These are phyloP conservation scores for Cheumatopsyche charites DNA, from an alignment of 1,140 invertebrate species.

Conservation along the genomic window DNA sequence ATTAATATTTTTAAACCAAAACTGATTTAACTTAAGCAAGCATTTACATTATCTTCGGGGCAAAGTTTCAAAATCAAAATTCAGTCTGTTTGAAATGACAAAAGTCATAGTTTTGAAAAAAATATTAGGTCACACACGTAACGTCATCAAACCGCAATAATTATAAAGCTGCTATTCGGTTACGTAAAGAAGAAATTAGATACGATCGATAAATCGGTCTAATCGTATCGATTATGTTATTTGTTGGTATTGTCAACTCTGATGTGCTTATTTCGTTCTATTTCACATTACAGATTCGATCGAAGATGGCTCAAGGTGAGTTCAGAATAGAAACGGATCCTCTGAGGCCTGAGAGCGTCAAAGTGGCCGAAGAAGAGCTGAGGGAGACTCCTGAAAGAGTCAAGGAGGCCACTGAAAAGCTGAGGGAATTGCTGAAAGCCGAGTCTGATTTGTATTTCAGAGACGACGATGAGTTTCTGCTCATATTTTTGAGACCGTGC, in stretches of 20 bases:
- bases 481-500: slow-evolving; percentile 76
- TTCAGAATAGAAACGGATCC: slow-evolving; percentile 57
- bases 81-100: neutral
- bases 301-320: slow-evolving; percentile 43
- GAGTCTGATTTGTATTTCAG: slow-evolving; percentile 67
- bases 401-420: slow-evolving; percentile 64
- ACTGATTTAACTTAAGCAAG: too few relatives aligned
- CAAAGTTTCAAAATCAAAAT: neutral
- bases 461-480: slow-evolving; percentile 75
- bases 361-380: slow-evolving; percentile 68
- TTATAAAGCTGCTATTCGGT: too few relatives aligned
- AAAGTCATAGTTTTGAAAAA: neutral
- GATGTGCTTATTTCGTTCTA: slow-evolving; percentile 8
- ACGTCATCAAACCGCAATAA: neutral
- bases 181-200: neutral
- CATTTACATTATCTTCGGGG: too few relatives aligned
- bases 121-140: neutral
- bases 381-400: slow-evolving; percentile 74
- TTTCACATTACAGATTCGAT: slow-evolving; percentile 24
- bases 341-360: slow-evolving; percentile 56
- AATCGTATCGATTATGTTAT: too few relatives aligned
- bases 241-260: neutral
- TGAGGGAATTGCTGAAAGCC: slow-evolving; percentile 69
- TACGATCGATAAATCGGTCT: neutral
- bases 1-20: neutral